A percentile compares a stretch with the other conserved stretches of the same genome.
Conservation (phyloP, 2,797 vertebrate genomes). For the Urosaurus nigricauda region DNA sequence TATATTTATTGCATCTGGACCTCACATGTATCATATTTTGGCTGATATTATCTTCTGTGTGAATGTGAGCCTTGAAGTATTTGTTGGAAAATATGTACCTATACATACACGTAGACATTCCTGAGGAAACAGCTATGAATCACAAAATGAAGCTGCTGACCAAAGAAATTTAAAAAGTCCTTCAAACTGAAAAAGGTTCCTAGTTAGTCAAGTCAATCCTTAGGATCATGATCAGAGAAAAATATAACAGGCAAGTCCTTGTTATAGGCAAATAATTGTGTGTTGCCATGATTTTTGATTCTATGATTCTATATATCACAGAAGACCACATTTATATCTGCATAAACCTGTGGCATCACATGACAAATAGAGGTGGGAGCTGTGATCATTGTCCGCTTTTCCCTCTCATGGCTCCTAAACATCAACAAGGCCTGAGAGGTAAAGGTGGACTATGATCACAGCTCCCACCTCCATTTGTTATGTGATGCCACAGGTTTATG, state of each 20-base stretch:
- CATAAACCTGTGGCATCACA: background rate
- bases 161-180: background rate
- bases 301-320: no score
- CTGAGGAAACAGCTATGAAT: conserved; percentile 1
- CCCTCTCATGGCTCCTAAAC: no score
- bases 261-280: no score
- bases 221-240: no score
- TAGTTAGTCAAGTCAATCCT: no score
- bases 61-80: background rate
- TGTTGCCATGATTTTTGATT: no score
- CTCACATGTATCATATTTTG: conserved; percentile 12
- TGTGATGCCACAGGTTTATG: background rate
- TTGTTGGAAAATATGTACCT: background rate
- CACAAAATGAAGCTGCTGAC: background rate
- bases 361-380: background rate
- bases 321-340: no score
- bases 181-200: background rate
- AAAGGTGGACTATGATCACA: background rate
- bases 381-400: background rate
- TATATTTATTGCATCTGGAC: conserved; percentile 18
- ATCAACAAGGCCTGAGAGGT: background rate
- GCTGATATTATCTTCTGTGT: conserved; percentile 13
- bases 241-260: no score
- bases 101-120: background rate
- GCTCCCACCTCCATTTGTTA: background rate